phyloP scores from a whole-genome alignment of 2,113 vertebrate species.

The Xiphophorus couchianus region DNA sequence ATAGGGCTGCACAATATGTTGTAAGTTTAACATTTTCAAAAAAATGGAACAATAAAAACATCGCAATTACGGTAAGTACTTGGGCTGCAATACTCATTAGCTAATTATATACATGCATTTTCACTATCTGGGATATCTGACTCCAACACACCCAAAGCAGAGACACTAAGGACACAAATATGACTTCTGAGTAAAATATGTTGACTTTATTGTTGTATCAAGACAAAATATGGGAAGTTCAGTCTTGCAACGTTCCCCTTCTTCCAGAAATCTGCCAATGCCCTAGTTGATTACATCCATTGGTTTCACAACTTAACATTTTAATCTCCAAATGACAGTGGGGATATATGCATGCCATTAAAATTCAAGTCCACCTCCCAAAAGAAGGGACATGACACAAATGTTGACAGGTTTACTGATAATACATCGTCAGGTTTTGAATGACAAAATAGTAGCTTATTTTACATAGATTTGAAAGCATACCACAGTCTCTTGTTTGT shows the following conservation, averaged over 20 bases:
- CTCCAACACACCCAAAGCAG: too few species aligned
- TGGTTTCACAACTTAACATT: neutral
- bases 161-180: too few species aligned
- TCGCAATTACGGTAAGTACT: too few species aligned
- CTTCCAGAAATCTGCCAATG: conserved; percentile 52
- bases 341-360: conserved; percentile 28
- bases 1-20: too few species aligned
- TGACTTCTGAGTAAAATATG: too few species aligned
- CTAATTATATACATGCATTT: too few species aligned
- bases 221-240: neutral
- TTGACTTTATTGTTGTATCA: neutral
- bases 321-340: conserved; percentile 51
- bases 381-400: conserved; percentile 15
- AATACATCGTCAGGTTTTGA: conserved; percentile 12
- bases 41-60: too few species aligned
- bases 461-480: conserved; percentile 36
- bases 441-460: conserved; percentile 22
- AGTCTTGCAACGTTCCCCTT: conserved; percentile 44
- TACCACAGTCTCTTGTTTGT: conserved; percentile 45
- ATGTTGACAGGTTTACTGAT: neutral
- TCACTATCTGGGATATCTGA: too few species aligned
- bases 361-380: conserved; percentile 14
- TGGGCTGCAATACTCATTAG: too few species aligned
- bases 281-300: conserved; percentile 51
- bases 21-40: too few species aligned